Conservation (phyloP, 2,888 invertebrate genomes). For the Adela reaumurella region DNA sequence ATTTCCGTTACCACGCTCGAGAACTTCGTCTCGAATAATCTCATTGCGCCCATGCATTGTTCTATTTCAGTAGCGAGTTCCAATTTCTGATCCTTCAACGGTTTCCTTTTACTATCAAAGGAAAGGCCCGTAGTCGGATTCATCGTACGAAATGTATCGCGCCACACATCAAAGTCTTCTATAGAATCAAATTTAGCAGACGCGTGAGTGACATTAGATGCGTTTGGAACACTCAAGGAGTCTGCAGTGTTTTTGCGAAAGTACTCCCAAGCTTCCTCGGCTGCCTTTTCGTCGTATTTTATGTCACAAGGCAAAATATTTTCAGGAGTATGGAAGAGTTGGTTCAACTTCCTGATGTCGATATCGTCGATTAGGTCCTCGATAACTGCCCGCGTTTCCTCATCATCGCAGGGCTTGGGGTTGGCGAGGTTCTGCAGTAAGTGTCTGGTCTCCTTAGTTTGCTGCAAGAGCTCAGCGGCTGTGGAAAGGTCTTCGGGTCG, state of each 20-base stretch:
- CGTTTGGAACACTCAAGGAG: too few species aligned
- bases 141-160: neutral
- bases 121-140: too few species aligned
- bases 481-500: neutral
- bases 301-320: neutral
- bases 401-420: neutral
- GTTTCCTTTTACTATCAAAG: too few species aligned
- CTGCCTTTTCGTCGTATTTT: neutral
- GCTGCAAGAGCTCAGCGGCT: neutral
- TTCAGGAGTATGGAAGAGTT: neutral
- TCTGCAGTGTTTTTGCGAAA: neutral
- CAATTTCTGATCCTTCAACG: neutral
- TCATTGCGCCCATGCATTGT: neutral
- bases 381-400: neutral
- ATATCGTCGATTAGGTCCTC: neutral
- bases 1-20: neutral
- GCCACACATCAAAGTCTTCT: neutral
- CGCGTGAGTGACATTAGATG: too few species aligned
- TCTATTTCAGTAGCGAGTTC: neutral
- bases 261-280: neutral
- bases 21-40: neutral
- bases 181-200: neutral
- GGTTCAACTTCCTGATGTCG: neutral
- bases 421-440: neutral
- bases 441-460: neutral